phyloP scores from a whole-genome alignment of 2,113 vertebrate species.

The Pygoscelis adeliae region DNA sequence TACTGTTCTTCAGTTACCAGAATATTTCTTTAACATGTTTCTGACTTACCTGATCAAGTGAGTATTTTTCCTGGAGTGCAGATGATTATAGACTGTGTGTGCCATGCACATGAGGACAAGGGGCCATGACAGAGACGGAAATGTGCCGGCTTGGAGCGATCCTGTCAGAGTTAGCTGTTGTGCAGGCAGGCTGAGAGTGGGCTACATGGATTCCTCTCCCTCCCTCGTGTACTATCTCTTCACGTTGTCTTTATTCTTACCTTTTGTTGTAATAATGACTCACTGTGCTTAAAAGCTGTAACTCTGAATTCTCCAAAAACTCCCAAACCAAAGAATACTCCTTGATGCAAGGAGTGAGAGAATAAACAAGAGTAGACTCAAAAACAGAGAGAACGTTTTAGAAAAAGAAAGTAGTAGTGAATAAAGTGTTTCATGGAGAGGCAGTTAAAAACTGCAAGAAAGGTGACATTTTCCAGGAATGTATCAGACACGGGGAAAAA shows the following conservation, averaged over 20 bases:
- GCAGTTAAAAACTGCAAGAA: neutral
- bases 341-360: neutral
- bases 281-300: conserved; percentile 2
- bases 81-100: neutral
- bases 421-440: neutral
- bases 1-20: neutral
- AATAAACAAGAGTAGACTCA: neutral
- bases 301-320: neutral
- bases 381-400: neutral
- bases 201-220: neutral
- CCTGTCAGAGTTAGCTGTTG: neutral
- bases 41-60: neutral
- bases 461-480: neutral
- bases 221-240: neutral
- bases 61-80: neutral
- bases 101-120: neutral
- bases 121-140: neutral
- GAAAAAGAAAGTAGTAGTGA: neutral
- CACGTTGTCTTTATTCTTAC: neutral
- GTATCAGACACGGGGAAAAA: neutral
- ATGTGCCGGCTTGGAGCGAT: neutral
- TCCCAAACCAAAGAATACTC: neutral
- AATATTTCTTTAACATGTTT: neutral
- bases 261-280: conserved; percentile 27
- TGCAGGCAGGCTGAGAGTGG: neutral